Conservation (phyloP, 2,888 invertebrate species). For the Penaeus monodon region DNA sequence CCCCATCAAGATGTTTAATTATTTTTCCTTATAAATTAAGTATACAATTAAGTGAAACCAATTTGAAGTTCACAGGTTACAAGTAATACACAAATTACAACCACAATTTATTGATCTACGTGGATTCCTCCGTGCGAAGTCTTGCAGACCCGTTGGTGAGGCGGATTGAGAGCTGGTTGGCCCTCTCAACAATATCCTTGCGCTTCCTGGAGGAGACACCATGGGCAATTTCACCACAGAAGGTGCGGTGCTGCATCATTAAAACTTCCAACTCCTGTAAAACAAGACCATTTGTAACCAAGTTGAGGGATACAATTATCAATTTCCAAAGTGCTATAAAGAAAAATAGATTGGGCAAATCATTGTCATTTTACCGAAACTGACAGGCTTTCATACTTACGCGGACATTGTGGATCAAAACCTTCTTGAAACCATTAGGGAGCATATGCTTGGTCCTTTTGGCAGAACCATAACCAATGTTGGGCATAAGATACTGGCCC, state of each 20-base stretch:
- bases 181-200: constrained; percentile 94
- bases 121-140: constrained; percentile 91
- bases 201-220: constrained; percentile 98
- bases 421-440: constrained; percentile 97
- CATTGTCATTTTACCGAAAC: background rate
- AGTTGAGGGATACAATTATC: background rate
- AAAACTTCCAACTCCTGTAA: constrained; percentile 92
- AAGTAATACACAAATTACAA: too few relatives aligned
- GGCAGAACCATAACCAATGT: constrained; percentile 97
- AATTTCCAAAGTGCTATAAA: background rate
- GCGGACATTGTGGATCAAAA: constrained; percentile 88
- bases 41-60: too few relatives aligned
- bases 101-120: constrained; percentile 33
- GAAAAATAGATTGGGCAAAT: too few relatives aligned
- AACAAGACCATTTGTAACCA: background rate
- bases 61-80: too few relatives aligned
- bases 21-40: too few relatives aligned
- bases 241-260: constrained; percentile 98
- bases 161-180: constrained; percentile 93
- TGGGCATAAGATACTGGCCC: constrained; percentile 99
- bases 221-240: constrained; percentile 97
- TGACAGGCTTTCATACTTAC: constrained; percentile 71
- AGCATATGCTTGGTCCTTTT: constrained; percentile 96
- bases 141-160: constrained; percentile 97
- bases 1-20: too few relatives aligned